Conservation (phyloP, 1,140 invertebrate genomes). For the Phymastichus coffea region DNA sequence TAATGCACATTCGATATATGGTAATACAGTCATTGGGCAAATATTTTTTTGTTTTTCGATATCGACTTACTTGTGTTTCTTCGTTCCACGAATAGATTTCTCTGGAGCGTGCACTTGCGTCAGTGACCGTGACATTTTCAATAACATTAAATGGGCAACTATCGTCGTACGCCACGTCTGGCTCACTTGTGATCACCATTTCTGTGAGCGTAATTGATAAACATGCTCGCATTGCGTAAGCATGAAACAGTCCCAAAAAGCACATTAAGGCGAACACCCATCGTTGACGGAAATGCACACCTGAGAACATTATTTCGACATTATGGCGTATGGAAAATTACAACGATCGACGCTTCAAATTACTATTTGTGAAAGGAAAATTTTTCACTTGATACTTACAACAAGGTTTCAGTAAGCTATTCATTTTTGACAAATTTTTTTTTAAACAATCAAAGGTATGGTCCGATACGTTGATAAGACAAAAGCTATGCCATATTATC, state of each 20-base stretch:
- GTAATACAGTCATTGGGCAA: slow-evolving; percentile 53
- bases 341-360: no score
- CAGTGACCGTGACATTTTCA: background rate
- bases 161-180: background rate
- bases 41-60: background rate
- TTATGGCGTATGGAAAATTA: background rate
- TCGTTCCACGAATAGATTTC: background rate
- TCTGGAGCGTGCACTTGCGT: background rate
- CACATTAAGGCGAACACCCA: slow-evolving; percentile 80
- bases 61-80: background rate
- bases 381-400: no score
- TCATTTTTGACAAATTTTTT: no score
- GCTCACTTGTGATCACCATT: background rate
- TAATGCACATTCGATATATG: slow-evolving; percentile 61
- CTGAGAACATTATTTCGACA: background rate
- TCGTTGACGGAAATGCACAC: slow-evolving; percentile 55
- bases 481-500: no score
- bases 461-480: no score
- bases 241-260: slow-evolving; percentile 69
- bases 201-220: slow-evolving; percentile 4
- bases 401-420: no score
- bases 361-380: background rate
- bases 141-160: background rate
- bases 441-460: no score
- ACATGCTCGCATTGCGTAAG: background rate